Conservation (phyloP, 2,888 invertebrate genomes). For the Eurytoma adleriae region DNA sequence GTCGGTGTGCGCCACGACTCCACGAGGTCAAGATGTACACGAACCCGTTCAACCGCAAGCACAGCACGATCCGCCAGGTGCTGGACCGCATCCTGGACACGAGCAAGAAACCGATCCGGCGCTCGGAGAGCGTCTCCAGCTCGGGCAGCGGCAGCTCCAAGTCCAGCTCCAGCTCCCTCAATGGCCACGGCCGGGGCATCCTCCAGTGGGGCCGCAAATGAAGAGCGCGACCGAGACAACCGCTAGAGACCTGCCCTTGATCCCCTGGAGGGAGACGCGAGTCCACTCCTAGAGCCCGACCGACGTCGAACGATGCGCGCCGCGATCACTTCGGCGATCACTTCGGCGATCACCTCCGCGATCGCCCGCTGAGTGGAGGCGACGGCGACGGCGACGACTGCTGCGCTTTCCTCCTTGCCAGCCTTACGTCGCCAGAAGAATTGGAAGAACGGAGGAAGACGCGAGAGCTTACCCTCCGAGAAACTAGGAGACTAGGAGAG, state of each 20-base stretch:
- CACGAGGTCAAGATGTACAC: conserved; percentile 79
- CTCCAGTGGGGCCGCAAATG: conserved; percentile 71
- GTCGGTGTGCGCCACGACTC: background rate
- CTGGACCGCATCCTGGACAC: conserved; percentile 80
- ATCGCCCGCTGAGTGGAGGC: too few relatives aligned
- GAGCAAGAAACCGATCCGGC: conserved; percentile 67
- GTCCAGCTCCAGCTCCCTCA: conserved; percentile 65
- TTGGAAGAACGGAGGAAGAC: too few relatives aligned
- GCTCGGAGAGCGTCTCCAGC: conserved; percentile 71
- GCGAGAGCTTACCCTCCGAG: background rate
- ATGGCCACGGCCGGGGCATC: conserved; percentile 63
- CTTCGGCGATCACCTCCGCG: too few relatives aligned
- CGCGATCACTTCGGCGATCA: too few relatives aligned
- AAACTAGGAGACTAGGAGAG: too few relatives aligned
- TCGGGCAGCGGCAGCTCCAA: conserved; percentile 69
- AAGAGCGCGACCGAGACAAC: conserved; percentile 6
- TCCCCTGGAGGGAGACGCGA: background rate
- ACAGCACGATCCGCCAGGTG: conserved; percentile 82
- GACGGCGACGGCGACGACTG: too few relatives aligned
- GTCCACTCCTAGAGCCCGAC: background rate
- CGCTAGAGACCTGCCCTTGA: too few relatives aligned
- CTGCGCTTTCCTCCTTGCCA: too few relatives aligned
- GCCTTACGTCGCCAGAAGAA: too few relatives aligned
- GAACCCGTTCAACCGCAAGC: conserved; percentile 84
- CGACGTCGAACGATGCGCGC: too few relatives aligned